Evolutionary conservation across 2,113 vertebrate species (phyloP).

Genomic region (Hemibagrus wyckioides): DNA sequence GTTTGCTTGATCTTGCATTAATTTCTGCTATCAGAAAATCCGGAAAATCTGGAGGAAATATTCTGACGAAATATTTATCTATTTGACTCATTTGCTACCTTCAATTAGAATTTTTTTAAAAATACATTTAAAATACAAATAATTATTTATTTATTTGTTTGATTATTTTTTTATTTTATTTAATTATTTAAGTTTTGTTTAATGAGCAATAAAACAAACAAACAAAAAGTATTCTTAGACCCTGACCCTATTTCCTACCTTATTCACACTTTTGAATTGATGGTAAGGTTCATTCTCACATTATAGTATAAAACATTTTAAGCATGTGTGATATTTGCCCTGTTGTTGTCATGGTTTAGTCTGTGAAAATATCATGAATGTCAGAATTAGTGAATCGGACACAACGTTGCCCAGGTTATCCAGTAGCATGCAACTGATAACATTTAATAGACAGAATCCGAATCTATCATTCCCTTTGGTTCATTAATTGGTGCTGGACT

Average conservation of each 20-base stretch:
- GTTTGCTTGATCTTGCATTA: too few relatives aligned
- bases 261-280: not conserved
- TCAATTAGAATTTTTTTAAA: too few relatives aligned
- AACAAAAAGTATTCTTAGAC: too few relatives aligned
- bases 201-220: too few relatives aligned
- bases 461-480: not conserved
- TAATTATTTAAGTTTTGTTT: too few relatives aligned
- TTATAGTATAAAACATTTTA: not conserved
- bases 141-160: too few relatives aligned
- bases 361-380: not conserved
- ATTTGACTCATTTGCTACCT: too few relatives aligned
- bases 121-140: too few relatives aligned
- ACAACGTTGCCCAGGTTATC: not conserved
- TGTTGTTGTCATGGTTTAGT: not conserved
- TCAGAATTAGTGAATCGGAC: not conserved
- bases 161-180: too few relatives aligned
- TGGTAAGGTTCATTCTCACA: not conserved
- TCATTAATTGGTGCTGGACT: slow-evolving; percentile 51
- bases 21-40: too few relatives aligned
- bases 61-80: too few relatives aligned
- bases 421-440: not conserved
- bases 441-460: not conserved
- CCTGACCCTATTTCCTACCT: not conserved
- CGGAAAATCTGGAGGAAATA: too few relatives aligned
- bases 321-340: not conserved